These are phyloP conservation scores for Stenodema calcarata DNA, from an alignment of 2,888 invertebrate genomes.

Conservation along the genomic window DNA sequence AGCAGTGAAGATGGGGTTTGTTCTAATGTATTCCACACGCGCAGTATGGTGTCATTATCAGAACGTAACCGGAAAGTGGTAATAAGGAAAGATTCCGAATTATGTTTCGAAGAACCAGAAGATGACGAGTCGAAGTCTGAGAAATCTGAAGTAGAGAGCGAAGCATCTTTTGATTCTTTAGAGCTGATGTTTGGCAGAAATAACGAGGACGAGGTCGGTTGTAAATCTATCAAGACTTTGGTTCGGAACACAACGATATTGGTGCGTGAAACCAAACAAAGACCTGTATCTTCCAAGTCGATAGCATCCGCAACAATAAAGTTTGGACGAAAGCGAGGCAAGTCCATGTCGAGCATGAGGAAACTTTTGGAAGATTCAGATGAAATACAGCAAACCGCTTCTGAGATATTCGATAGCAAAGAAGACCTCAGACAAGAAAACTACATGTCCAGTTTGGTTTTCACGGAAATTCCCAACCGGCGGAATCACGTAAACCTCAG, in stretches of 20 bases:
- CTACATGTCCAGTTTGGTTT: slow-evolving; percentile 21
- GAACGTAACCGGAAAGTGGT: not conserved
- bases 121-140: not conserved
- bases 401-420: not conserved
- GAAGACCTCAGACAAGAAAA: slow-evolving; percentile 24
- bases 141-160: not conserved
- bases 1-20: not conserved
- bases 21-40: not conserved
- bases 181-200: slow-evolving; percentile 24
- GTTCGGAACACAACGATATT: not conserved
- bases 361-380: not conserved
- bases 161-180: slow-evolving; percentile 9
- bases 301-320: not conserved
- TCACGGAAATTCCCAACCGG: not conserved
- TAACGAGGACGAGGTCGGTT: not conserved
- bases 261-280: not conserved
- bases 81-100: slow-evolving; percentile 7
- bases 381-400: slow-evolving; percentile 22
- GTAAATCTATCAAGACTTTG: not conserved
- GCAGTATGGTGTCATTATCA: slow-evolving; percentile 13
- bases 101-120: slow-evolving; percentile 16
- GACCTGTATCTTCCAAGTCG: not conserved
- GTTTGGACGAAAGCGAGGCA: not conserved
- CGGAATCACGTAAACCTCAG: slow-evolving; percentile 68
- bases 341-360: not conserved